phyloP scores from a whole-genome alignment of 2,113 vertebrate genomes.

The Corythornis cristatus region DNA sequence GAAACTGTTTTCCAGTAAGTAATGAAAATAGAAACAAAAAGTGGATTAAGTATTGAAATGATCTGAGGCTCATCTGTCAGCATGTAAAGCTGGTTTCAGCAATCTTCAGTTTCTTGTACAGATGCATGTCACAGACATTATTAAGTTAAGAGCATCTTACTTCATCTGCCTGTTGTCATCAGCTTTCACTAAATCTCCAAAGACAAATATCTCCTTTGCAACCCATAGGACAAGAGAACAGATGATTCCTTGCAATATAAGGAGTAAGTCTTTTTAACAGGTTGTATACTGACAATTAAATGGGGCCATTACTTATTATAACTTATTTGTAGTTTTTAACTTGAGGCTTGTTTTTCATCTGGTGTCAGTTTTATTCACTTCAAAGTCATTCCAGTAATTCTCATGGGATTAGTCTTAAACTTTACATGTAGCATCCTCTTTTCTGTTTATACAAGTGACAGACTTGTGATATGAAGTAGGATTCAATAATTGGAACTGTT shows the following conservation, averaged over 20 bases:
- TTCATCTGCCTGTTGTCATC: conserved; percentile 3
- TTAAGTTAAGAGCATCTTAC: background rate
- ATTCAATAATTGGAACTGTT: background rate
- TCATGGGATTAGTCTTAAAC: background rate
- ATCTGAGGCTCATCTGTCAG: background rate
- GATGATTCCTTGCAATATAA: background rate
- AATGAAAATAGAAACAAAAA: background rate
- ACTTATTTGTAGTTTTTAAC: background rate
- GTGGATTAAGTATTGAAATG: background rate
- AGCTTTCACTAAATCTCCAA: conserved; percentile 13
- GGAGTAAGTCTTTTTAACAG: background rate
- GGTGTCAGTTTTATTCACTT: background rate
- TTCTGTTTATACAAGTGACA: background rate
- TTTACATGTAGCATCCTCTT: background rate
- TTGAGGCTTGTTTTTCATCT: background rate
- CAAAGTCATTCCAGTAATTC: background rate
- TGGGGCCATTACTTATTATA: background rate
- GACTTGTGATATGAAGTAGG: background rate
- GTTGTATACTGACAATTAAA: background rate
- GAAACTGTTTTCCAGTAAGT: background rate
- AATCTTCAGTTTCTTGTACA: background rate
- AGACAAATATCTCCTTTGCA: background rate
- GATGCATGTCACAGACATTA: background rate
- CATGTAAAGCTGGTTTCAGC: background rate
- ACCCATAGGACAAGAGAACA: background rate